Evolutionary conservation across 2,797 vertebrate species (phyloP), one percentile per base, ranked within the genome.

Genomic region (Chloroceryle amazona): DNA sequence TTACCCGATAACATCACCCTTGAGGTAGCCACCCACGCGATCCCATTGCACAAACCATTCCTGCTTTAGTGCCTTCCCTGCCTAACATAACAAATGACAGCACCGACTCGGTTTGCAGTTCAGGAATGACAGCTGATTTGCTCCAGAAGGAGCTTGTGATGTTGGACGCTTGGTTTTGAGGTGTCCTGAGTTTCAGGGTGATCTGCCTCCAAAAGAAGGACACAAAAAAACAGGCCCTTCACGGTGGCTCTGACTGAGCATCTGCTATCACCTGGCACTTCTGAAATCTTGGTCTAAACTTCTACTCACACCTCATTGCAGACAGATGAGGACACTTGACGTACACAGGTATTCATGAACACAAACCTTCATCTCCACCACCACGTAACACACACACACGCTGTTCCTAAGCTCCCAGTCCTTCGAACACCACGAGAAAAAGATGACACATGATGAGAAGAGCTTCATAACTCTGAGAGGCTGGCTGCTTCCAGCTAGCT

Each of bases 1-100:
- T 35, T 10, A 7, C n/a, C 81, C 4, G 44, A 63, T 73, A 82
- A 31, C 51, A 89, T 74, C 87, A 13, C 21, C 92, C 81, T 42
- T 44, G 19, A 89, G 86, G 88, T 73, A 76, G 25, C 84, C 96
- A 83, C 79, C 91, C 92, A 84, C n/a, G 70, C 60, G 47, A 37
- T 9, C 60, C 8, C 86, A 78, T 23, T 61, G 61, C 93, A 93
- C 73, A 63, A 54, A 74, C 3, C 33, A 78, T 65, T 8, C 54
- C 22, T 60, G 70, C 67, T 23, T 10, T 1, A 18, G 52, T 28
- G 75, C 95, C 85, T 81, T 71, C 88, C 72, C 93, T 90, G 90
- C 91, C 94, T 68, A 68, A 72, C 65, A 90, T 29, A 89, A 78
- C 90, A 87, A 70, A 91, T 58, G 17, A 71, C 79, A 37, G 87